Evolutionary conservation across 1,140 invertebrate genomes (phyloP), one percentile per base, ranked within the genome.

Genomic region (Calephelis virginiensis): DNA sequence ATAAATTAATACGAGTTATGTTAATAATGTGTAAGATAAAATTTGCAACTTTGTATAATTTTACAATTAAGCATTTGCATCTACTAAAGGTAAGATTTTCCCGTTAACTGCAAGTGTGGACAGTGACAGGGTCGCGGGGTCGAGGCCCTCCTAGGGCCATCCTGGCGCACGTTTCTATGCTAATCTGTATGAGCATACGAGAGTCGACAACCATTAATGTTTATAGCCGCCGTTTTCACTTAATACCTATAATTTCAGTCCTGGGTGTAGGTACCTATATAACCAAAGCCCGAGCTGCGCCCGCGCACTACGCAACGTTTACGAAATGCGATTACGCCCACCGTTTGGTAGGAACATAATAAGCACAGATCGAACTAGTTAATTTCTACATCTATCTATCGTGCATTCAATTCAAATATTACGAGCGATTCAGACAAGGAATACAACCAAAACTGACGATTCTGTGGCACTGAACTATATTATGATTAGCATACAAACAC

Each of bases 321-420:
- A 83, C 84, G 86, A 85, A 89, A 88, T 77, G 81, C 81, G 78
- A 80, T 78, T 68, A 82, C 89, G 80, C 71, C 76, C 71, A 76
- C 82, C 67, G 72, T 77, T 78, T 72, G 70, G 64, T 75, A 74
- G 74, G 68, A 80, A 83, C 74, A 75, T 77, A 78, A 76, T 73
- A 56, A 56, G 72, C 77, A 81, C 71, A 76, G 76, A 75, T 73
- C 73, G 75, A 85, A 86, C 84, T 87, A 86, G 89, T 89, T 83
- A 81, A 83, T 82, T 86, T 86, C 85, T 82, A 82, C 77, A 85
- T 89, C 81, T 88, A 87, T 86, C 78, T 88, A 87, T 86, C 78
- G 79, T 74, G 85, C 83, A 91, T 91, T 91, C 86, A 88, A 91
- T 91, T 91, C 86, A 91, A 91, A 91, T 91, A 89, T 82, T 86